Evolutionary conservation across 2,888 invertebrate genomes (phyloP), one percentile per base, ranked within the genome.

Genomic region (Phengaris arion): DNA sequence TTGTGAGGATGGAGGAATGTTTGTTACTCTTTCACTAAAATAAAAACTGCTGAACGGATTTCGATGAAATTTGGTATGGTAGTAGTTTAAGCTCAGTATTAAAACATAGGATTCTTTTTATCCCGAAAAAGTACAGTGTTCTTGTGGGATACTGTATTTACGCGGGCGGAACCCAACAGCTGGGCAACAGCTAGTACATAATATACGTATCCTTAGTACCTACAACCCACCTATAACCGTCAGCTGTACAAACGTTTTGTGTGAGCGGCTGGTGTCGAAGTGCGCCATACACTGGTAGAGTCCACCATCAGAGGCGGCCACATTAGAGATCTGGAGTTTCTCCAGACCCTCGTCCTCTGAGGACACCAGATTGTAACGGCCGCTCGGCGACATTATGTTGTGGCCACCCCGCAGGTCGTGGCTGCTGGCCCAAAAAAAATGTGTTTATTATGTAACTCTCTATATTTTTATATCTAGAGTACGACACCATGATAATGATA

Each of bases 201-300:
- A 57, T 13, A 12, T 54, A n/a, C n/a, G n/a, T n/a, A n/a, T 35
- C 35, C 35, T 35, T 35, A 35, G 35, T 35, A 35, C 48, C 8
- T 7, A 48, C 6, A 48, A 81, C 85, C 82, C 82, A 90, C 92
- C 91, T 59, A 91, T 89, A 74, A 93, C 86, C 55, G 81, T 82
- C 2, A 93, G 86, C 78, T 86, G 82, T 55, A 89, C 81, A 74
- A 84, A 85, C 0, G 92, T 93, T 77, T 88, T 91, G 74, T 85
- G 86, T 1, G 90, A 83, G 0, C 90, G 92, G 78, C 92, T 91
- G 48, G 85, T 81, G 2, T 85, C 85, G 80, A 92, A 93, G 80
- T 92, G 91, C 9, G 89, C 92, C 55, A 86, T 81, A 81, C 93
- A 93, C 59, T 85, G 85, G 82, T 93, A 93, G 64, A 85, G 74